Conservation (phyloP, 1,140 invertebrate species). For the Drosophila lacteicornis region DNA sequence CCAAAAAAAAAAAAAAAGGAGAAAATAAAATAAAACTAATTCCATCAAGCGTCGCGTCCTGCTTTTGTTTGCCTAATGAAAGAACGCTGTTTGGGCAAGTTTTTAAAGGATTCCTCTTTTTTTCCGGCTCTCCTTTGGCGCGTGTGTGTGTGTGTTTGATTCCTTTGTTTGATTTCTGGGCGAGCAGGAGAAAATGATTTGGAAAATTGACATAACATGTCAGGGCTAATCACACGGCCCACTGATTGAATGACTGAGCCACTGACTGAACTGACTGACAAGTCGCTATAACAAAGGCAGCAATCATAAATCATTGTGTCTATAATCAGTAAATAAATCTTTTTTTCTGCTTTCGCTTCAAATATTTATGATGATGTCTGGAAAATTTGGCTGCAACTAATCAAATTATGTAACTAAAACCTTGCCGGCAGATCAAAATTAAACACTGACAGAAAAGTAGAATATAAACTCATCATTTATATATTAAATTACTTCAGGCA, state of each 20-base stretch:
- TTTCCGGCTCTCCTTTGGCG: not conserved
- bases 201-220: slow-evolving; percentile 80
- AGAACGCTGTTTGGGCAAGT: slow-evolving; percentile 78
- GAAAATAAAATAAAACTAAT: slow-evolving; percentile 77
- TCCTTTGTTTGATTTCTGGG: slow-evolving; percentile 64
- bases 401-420: slow-evolving; percentile 77
- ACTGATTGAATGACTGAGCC: slow-evolving; percentile 51
- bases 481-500: too few species aligned
- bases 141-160: slow-evolving; percentile 15
- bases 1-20: not conserved
- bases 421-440: not conserved
- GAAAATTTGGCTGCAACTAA: slow-evolving; percentile 59
- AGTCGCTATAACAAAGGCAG: slow-evolving; percentile 33
- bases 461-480: slow-evolving; percentile 23
- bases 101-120: slow-evolving; percentile 70
- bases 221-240: slow-evolving; percentile 74
- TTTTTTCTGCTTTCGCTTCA: slow-evolving; percentile 56
- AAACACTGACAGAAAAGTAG: not conserved
- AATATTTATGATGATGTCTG: slow-evolving; percentile 71
- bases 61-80: slow-evolving; percentile 81
- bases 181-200: slow-evolving; percentile 66
- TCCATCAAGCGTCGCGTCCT: slow-evolving; percentile 67
- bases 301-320: slow-evolving; percentile 70
- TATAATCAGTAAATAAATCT: slow-evolving; percentile 76
- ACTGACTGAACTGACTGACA: slow-evolving; percentile 34